Evolutionary conservation across 2,797 vertebrate genomes (phyloP).

Genomic region (Nyctibius grandis): DNA sequence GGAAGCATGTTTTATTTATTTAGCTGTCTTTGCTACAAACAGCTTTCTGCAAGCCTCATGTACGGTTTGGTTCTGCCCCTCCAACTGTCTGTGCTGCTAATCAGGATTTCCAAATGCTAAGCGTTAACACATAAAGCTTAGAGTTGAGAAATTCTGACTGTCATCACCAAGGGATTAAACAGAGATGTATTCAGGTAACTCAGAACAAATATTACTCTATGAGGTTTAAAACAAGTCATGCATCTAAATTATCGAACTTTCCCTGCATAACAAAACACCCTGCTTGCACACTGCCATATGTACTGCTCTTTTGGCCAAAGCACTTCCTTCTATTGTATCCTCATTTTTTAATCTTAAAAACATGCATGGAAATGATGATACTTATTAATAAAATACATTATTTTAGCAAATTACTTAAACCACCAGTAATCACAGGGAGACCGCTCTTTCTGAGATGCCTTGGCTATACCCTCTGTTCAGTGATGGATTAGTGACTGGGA

Average conservation of each 20-base stretch:
- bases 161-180: conserved; percentile 28
- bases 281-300: rapidly evolving
- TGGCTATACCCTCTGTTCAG: not conserved
- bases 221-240: not conserved
- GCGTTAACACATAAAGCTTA: not conserved
- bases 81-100: not conserved
- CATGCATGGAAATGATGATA: not conserved
- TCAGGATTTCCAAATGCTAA: conserved; percentile 27
- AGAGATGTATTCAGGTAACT: conserved; percentile 47
- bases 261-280: not conserved
- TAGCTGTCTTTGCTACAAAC: not conserved
- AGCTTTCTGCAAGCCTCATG: not conserved
- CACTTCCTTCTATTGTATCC: rapidly evolving
- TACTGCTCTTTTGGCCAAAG: not conserved
- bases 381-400: not conserved
- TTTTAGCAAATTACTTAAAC: not conserved
- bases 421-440: not conserved
- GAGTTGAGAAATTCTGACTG: conserved; percentile 1
- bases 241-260: not conserved
- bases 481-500: too few species aligned
- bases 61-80: not conserved
- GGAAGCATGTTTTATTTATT: not conserved
- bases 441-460: not conserved
- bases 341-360: not conserved
- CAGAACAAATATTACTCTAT: not conserved